phyloP scores from a whole-genome alignment of 2,797 vertebrate genomes.

The Mormyrops boulengeri region DNA sequence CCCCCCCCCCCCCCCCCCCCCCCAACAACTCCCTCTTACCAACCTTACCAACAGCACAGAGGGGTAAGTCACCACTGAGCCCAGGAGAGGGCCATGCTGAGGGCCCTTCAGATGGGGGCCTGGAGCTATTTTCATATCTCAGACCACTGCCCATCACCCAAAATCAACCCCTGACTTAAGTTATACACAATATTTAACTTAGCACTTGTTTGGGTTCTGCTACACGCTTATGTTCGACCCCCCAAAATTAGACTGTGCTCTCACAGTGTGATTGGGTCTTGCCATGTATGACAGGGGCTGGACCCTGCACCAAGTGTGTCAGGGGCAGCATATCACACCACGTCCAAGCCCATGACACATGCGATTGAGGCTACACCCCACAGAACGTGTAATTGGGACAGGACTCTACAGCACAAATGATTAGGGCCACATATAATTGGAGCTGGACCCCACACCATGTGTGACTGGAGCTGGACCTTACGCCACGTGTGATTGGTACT shows the following conservation, averaged over 20 bases:
- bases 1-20: not conserved
- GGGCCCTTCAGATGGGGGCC: not conserved
- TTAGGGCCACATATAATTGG: not conserved
- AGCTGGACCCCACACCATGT: not conserved
- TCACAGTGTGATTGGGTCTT: not conserved
- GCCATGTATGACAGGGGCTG: not conserved
- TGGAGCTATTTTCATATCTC: not conserved
- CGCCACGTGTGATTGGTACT: not conserved
- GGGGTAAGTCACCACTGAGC: not conserved
- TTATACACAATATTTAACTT: not conserved
- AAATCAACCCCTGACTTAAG: not conserved
- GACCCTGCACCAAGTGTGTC: not conserved
- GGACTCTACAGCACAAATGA: not conserved
- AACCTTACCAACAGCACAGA: not conserved
- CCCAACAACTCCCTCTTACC: too few species aligned
- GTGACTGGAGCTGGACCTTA: not conserved
- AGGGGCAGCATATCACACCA: not conserved
- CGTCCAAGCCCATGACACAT: not conserved
- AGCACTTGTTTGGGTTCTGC: not conserved
- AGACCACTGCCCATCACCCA: not conserved
- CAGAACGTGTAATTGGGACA: not conserved
- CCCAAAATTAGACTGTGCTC: not conserved
- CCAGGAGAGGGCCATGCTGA: slow-evolving; percentile 11
- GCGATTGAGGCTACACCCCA: not conserved
- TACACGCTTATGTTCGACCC: not conserved